Conservation (phyloP, 2,113 vertebrate species). For the Phalacrocorax pelagicus region DNA sequence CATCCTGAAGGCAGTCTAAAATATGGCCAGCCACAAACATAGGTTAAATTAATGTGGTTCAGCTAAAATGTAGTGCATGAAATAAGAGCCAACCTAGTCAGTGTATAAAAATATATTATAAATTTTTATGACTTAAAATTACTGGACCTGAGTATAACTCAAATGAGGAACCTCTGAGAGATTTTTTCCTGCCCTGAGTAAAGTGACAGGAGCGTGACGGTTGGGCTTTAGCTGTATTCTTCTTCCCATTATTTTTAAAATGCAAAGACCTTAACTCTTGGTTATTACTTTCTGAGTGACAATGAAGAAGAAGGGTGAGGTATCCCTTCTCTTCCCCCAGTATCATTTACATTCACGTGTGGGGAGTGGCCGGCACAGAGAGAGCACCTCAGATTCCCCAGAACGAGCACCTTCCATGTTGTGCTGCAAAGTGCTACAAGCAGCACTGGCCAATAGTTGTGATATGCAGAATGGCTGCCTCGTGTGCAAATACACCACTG, state of each 20-base stretch:
- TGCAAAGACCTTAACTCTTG: neutral
- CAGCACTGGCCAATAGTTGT: neutral
- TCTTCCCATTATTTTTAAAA: neutral
- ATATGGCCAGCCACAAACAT: slow-evolving; percentile 11
- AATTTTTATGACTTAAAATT: slow-evolving; percentile 13
- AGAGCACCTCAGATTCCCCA: accelerated
- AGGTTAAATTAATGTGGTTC: slow-evolving; percentile 45
- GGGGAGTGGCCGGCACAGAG: neutral
- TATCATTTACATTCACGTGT: accelerated
- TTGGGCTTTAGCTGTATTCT: neutral
- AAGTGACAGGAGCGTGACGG: neutral
- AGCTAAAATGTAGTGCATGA: slow-evolving; percentile 10
- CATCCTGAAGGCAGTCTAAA: slow-evolving; percentile 27
- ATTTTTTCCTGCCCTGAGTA: neutral
- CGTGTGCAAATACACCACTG: neutral
- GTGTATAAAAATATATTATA: slow-evolving; percentile 28
- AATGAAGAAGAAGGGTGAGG: neutral
- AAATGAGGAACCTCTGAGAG: neutral
- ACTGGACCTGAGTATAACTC: neutral
- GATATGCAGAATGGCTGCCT: accelerated
- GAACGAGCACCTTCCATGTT: neutral
- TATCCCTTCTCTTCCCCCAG: neutral
- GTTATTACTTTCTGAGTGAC: neutral
- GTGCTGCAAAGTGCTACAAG: neutral
- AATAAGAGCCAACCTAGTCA: slow-evolving; percentile 32